Evolutionary conservation across 2,113 vertebrate genomes (phyloP), one percentile per base, ranked within the genome.

Genomic region (Choloepus hoffmanni): DNA sequence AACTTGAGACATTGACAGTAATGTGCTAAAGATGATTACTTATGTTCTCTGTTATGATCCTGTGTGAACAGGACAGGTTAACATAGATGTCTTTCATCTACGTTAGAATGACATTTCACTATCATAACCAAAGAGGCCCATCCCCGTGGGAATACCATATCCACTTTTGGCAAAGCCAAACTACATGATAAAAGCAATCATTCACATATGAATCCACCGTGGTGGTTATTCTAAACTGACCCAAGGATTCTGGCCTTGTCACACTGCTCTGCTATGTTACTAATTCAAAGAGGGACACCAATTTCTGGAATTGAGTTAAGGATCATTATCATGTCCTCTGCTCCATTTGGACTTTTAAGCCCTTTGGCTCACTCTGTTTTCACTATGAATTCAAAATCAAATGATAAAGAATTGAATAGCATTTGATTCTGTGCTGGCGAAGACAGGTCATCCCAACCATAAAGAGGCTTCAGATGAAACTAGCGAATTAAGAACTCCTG

Each of bases 41-140:
- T 45, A 16, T 88, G 89, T 85, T 94, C 86, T 93, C 94, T 81
- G 91, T 93, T 68, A 67, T 74, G 73, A 94, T 82, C 79, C 28
- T 15, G 26, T 48, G 21, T 83, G 78, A 90, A 88, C 16, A 67
- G 63, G 63, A 76, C 28, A 86, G 58, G 18, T 30, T 70, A 74
- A 53, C 58, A n/a, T 7, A 58, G 55, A 50, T 81, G 60, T 68
- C 72, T 79, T 92, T 79, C 24, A 58, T 30, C 15, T 62, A 19
- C 28, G 16, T 43, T 77, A 78, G 73, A 36, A 90, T 73, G 81
- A 53, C 43, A 67, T 85, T 87, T 86, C 43, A 19, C 55, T 65
- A 26, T 95, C 7, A 13, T 14, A 68, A 90, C 28, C 85, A 74
- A 65, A 78, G 10, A 78, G 84, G 36, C 36, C 36, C 16, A 10